Evolutionary conservation across 2,888 invertebrate species (phyloP).

Genomic region (Leptinotarsa haldemani): DNA sequence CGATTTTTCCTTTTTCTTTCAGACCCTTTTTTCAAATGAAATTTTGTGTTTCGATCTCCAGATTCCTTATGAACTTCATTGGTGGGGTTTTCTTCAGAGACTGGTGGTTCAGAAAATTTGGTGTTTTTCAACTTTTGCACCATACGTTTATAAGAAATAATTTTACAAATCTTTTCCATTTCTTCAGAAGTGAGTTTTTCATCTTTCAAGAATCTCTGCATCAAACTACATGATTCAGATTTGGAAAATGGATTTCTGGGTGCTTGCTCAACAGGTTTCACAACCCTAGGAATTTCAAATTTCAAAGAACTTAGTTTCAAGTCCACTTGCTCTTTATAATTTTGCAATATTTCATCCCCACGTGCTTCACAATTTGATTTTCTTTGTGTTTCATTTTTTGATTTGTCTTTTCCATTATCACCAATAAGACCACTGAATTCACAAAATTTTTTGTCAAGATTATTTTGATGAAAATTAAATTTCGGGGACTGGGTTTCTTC

Average conservation of each 20-base stretch:
- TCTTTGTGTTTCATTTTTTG: conserved; percentile 53
- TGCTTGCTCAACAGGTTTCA: conserved; percentile 43
- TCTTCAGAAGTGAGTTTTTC: conserved; percentile 54
- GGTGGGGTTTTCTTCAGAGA: conserved; percentile 28
- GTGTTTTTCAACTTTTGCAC: conserved; percentile 46
- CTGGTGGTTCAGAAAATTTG: conserved; percentile 30
- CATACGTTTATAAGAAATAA: conserved; percentile 55
- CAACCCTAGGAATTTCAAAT: conserved; percentile 54
- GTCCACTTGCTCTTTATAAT: conserved; percentile 58
- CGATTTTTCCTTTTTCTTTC: conserved; percentile 49
- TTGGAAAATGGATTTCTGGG: conserved; percentile 32
- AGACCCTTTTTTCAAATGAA: conserved; percentile 52
- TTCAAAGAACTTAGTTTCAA: conserved; percentile 57
- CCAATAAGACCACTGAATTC: conserved; percentile 48
- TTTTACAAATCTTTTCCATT: conserved; percentile 55
- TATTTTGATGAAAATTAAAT: conserved; percentile 31
- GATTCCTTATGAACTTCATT: conserved; percentile 47
- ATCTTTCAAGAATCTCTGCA: conserved; percentile 53
- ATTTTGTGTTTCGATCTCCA: conserved; percentile 44
- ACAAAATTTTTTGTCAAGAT: conserved; percentile 41
- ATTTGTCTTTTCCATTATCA: conserved; percentile 43
- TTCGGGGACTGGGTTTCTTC: conserved; percentile 54
- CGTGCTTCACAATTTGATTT: conserved; percentile 37
- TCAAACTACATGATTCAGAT: conserved; percentile 46
- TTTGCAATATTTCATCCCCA: conserved; percentile 52